Evolutionary conservation across 2,888 invertebrate genomes (phyloP), one percentile per base, ranked within the genome.

Genomic region (Erebia epiphron): DNA sequence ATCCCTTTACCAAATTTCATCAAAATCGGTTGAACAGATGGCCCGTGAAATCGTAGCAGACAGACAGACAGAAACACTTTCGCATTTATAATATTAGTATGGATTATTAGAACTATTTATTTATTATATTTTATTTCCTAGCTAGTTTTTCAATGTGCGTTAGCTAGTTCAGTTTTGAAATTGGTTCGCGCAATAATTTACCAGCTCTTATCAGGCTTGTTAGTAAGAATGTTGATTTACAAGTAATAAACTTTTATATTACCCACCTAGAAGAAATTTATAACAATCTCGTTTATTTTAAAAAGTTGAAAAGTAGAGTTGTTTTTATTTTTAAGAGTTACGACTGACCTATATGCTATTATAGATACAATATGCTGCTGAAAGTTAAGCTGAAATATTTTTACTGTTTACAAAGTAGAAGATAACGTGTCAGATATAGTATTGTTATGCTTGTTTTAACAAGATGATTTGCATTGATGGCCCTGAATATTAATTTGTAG

Each of bases 141-240:
- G 14, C 14, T 14, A 21, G n/a, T 16, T 61, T 43, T 43, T 18
- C 46, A 41, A 35, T 26, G 13, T 26, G n/a, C n/a, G 58, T 26
- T 56, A 56, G 60, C 16, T 41, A 0, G 46, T 49, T 49, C 21
- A 21, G 56, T 57, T 62, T 61, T 14, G 13, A 62, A 46, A 49
- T 62, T 49, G 49, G 21, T 62, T 21, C 62, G 26, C 21, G 62
- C 62, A 49, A 62, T 62, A 62, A 46, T 62, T 62, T 49, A 62
- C 43, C 5, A 61, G 18, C 62, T 62, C 62, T 62, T 62, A 62
- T 62, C 62, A 62, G 62, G 1, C 62, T 62, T 62, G 62, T 49
- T 62, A 62, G 62, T 46, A 8, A 62, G 46, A 49, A 62, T 62
- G 62, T 62, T 62, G 62, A 62, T 62, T 62, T 62, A 62, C 46